Evolutionary conservation across 2,113 vertebrate genomes (phyloP).

Genomic region (Cettia cetti): DNA sequence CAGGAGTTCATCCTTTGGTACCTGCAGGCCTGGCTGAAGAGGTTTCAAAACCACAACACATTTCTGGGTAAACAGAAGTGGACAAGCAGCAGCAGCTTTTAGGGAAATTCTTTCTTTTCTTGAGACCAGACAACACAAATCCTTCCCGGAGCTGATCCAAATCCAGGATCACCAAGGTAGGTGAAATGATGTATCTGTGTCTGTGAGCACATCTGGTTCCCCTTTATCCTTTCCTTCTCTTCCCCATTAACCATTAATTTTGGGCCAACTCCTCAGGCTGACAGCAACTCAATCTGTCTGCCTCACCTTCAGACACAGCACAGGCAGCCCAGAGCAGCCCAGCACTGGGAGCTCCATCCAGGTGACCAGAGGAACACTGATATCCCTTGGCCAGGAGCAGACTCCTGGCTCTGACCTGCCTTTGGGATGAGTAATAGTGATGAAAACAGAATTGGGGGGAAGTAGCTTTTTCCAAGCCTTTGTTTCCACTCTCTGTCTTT

Average conservation of each 20-base stretch:
- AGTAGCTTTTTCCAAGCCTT: neutral
- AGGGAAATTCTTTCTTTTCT: neutral
- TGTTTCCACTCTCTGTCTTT: neutral
- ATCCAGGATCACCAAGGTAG: neutral
- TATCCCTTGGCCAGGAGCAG: neutral
- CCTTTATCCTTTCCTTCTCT: conserved; percentile 44
- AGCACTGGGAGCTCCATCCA: neutral
- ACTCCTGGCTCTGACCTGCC: neutral
- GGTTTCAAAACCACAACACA: neutral
- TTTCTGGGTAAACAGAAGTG: neutral
- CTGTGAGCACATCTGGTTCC: conserved; percentile 43
- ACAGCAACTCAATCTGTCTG: conserved; percentile 30
- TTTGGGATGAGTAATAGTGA: neutral
- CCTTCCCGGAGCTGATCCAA: neutral
- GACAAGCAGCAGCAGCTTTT: neutral
- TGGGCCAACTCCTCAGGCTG: neutral
- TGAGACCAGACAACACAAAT: neutral
- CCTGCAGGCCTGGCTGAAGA: neutral
- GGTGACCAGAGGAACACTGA: neutral
- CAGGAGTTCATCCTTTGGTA: neutral
- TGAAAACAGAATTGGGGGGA: neutral
- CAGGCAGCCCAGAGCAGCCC: neutral
- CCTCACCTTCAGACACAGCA: neutral
- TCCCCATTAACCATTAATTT: conserved; percentile 37
- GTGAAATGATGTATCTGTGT: neutral